Base-by-base conservation (phyloP, 1,140 invertebrate genomes). In the Dysdera silvatica region DNA sequence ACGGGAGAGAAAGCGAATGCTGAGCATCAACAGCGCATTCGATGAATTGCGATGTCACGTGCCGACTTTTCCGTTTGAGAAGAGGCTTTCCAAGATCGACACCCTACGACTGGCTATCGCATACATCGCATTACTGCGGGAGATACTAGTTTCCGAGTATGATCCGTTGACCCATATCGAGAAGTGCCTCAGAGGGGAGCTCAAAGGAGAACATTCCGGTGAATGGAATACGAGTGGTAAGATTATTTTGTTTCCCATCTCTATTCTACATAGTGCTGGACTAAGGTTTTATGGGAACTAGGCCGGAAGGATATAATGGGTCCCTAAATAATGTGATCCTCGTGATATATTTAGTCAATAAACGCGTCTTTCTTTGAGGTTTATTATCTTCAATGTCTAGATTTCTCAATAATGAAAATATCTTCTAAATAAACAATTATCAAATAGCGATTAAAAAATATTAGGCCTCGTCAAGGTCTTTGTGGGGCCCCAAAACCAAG, bases 201-300 rank as follows among this genome's bases (percentile, higher is more conserved):
- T 91, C 61, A 88, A 87, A 73, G 71, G 76, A 12, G 87, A 88
- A 1, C 85, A 91, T 72, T 80, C 87, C 31, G 87, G 88, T 0
- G 87, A 89, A 69, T 97, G 94, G 94, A 96, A 97, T 73, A 97
- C 94, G 0, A 95, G 91, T 73, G 93, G 93, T 95, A 79, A 84
- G 80, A 74, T 14, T 28, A 32, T 26, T 20, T 16, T 10, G 5
- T 0, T 20, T 16, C 16, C 20, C 37, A 40, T 16, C 37, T 16
- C 37, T 16, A 40, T 40, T 16, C 37, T 20, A 40, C 37, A 40
- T 45, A 40, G 55, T 14, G 16, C 24, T 48, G 31, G 53, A 61
- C 49, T 32, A 52, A 41, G n/a, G 41, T 53, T 51, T 35, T 41
- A 57, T 16, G 14, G n/a, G n/a, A n/a, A n/a, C n/a, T n/a, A n/a